A percentile compares a stretch with the other conserved stretches of the same genome.
phyloP scores from a whole-genome alignment of 2,113 vertebrate genomes.

The Thamnaconus septentrionalis region DNA sequence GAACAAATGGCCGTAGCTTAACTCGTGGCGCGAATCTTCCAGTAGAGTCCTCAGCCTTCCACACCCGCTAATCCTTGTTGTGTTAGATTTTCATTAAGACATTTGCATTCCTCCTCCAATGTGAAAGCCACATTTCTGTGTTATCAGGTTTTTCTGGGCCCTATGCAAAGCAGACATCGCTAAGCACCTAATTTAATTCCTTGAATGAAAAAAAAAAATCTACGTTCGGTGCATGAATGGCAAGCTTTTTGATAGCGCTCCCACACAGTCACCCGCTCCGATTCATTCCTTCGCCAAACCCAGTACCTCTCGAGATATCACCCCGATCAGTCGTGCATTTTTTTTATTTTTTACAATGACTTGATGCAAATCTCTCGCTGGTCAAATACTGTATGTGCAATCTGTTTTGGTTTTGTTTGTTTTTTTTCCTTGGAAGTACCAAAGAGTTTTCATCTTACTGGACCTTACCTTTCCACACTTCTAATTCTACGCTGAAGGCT shows the following conservation, averaged over 20 bases:
- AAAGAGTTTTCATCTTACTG: constrained; percentile 40
- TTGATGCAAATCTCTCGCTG: constrained; percentile 58
- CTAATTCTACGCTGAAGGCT: constrained; percentile 40
- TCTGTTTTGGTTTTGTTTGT: constrained; percentile 4
- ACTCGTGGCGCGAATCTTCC: constrained; percentile 57
- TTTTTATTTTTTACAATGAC: constrained; percentile 42
- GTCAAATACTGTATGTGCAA: constrained; percentile 59
- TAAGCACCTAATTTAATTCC: constrained; percentile 67
- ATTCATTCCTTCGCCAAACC: constrained; percentile 46
- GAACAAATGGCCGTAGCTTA: constrained; percentile 61
- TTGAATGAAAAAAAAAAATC: constrained; percentile 59
- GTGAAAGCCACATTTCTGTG: constrained; percentile 75
- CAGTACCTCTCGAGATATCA: constrained; percentile 64
- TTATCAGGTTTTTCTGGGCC: constrained; percentile 66
- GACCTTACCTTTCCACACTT: constrained; percentile 31
- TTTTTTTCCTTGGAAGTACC: constrained; percentile 22
- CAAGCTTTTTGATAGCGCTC: constrained; percentile 63
- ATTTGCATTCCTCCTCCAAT: constrained; percentile 74
- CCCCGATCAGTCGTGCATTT: constrained; percentile 60
- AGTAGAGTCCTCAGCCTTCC: constrained; percentile 52
- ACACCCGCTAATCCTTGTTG: constrained; percentile 72
- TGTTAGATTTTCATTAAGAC: constrained; percentile 73
- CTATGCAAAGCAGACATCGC: constrained; percentile 57
- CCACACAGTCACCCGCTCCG: constrained; percentile 29
- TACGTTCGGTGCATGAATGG: constrained; percentile 56